Conservation (phyloP, 2,113 vertebrate genomes). For the Zapornia atra region DNA sequence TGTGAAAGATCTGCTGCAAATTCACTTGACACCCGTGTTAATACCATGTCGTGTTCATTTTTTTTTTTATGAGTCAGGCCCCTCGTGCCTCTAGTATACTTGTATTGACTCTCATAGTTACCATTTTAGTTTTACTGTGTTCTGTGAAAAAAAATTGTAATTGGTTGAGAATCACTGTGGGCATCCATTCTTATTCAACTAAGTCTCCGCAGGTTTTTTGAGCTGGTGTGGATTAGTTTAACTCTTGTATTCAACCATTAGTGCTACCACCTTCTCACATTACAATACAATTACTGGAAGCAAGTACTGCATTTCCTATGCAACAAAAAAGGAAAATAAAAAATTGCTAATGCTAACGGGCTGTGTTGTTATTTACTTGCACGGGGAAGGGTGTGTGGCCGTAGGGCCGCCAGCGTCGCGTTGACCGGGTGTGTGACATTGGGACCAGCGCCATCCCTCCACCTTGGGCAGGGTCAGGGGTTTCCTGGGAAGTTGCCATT, state of each 20-base stretch:
- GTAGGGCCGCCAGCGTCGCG: fast-evolving
- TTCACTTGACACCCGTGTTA: constrained; percentile 78
- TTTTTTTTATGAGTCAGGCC: constrained; percentile 83
- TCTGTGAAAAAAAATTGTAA: constrained; percentile 87
- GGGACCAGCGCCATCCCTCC: neutral
- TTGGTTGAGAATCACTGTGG: constrained; percentile 90
- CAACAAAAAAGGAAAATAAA: constrained; percentile 96
- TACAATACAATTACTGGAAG: constrained; percentile 97
- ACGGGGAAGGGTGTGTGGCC: fast-evolving
- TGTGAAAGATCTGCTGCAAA: constrained; percentile 68
- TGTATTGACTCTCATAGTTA: constrained; percentile 90
- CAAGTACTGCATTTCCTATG: constrained; percentile 99
- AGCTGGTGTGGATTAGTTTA: constrained; percentile 89
- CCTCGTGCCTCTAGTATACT: constrained; percentile 95
- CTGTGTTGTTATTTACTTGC: constrained; percentile 59
- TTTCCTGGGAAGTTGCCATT: neutral
- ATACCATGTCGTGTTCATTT: constrained; percentile 75
- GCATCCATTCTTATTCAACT: constrained; percentile 88
- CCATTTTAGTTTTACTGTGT: constrained; percentile 84
- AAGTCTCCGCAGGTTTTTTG: constrained; percentile 88
- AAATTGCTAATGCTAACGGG: constrained; percentile 93
- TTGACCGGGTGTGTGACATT: neutral
- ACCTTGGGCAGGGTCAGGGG: neutral
- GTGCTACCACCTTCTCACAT: constrained; percentile 92
- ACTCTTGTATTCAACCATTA: constrained; percentile 90